These are phyloP conservation scores for Drosophila orena DNA, from an alignment of 1,140 invertebrate species.

Conservation along the genomic window DNA sequence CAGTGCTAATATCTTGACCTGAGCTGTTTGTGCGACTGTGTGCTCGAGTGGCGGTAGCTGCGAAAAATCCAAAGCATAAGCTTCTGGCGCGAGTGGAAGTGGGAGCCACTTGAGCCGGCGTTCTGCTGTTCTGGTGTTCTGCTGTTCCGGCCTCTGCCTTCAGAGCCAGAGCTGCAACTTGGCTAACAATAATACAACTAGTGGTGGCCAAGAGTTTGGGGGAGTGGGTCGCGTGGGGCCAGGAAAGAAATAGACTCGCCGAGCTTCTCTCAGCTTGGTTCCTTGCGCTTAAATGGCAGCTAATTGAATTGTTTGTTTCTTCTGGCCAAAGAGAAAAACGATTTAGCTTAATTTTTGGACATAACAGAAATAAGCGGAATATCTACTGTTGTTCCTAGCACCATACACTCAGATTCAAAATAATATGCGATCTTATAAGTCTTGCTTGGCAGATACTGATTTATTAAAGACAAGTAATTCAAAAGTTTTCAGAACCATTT, in stretches of 20 bases:
- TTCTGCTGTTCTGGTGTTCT: conserved; percentile 8
- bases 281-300: conserved; percentile 26
- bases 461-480: too few relatives aligned
- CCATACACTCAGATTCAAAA: too few relatives aligned
- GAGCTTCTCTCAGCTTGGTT: conserved; percentile 20
- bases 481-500: too few relatives aligned
- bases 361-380: too few relatives aligned
- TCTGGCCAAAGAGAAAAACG: background rate
- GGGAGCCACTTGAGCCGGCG: conserved; percentile 38
- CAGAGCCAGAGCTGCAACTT: conserved; percentile 32
- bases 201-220: conserved; percentile 10
- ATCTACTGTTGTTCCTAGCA: too few relatives aligned
- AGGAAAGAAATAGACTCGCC: conserved; percentile 3
- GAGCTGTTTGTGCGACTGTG: conserved; percentile 42
- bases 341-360: conserved; percentile 2
- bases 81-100: conserved; percentile 65
- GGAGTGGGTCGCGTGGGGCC: conserved; percentile 1
- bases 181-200: conserved; percentile 20
- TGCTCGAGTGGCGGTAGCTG: conserved; percentile 81
- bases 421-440: too few relatives aligned
- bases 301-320: conserved; percentile 44
- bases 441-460: too few relatives aligned
- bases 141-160: conserved; percentile 56
- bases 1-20: conserved; percentile 1
- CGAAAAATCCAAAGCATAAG: conserved; percentile 77